Percentiles rank a stretch among this genome's conserved stretches.
These are phyloP conservation scores for Paracanthobrama guichenoti DNA, from an alignment of 2,113 vertebrate species.

Conservation along the genomic window DNA sequence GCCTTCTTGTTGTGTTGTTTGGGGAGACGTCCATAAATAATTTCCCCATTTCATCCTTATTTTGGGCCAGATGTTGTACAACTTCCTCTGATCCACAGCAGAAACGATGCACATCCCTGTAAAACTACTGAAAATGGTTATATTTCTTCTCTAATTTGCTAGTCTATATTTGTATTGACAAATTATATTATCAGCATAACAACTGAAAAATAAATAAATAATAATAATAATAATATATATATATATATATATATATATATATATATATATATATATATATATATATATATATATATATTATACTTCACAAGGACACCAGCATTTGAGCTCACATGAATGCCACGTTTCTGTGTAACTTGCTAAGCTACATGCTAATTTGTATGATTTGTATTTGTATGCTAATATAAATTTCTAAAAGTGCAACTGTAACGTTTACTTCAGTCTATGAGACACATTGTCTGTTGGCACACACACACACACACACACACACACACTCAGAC, in stretches of 20 bases:
- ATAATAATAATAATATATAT: no score
- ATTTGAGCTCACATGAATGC: no score
- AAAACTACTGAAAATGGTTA: neutral
- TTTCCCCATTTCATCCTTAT: neutral
- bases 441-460: neutral
- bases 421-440: neutral
- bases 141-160: neutral
- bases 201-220: no score
- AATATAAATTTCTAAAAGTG: neutral
- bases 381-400: no score
- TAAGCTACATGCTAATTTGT: no score
- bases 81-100: neutral
- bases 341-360: neutral
- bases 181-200: neutral
- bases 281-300: no score
- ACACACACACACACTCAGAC: neutral
- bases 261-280: no score
- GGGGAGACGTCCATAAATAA: conserved; percentile 17
- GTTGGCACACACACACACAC: neutral
- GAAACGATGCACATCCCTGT: neutral
- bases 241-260: no score
- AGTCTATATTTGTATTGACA: neutral
- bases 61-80: neutral
- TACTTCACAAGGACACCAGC: no score
- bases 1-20: neutral